Base-by-base conservation (phyloP, 2,888 invertebrate genomes). In the Andrena bicolor region DNA sequence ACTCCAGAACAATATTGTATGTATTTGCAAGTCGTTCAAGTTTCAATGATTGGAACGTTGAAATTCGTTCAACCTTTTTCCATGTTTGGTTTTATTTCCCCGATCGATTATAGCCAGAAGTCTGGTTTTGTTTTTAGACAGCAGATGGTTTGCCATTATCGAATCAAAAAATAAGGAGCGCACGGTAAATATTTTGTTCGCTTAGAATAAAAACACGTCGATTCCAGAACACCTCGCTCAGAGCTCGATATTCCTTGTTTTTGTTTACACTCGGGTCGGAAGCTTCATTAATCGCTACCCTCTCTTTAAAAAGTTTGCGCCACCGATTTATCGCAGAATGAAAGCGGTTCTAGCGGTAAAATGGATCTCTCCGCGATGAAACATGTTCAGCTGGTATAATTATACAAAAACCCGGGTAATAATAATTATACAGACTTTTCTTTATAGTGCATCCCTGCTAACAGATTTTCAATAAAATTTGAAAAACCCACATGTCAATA, bases 271-370 rank as follows among this genome's bases (percentile, higher is more conserved):
- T 73, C 32, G 23, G 58, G 8, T 26, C 51, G 51, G 23, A 63
- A 76, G 68, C 68, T 76, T 68, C 69, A 70, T 76, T 80, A 70
- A 65, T 77, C 64, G 56, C 70, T 35, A 65, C 74, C 60, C 74
- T 60, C 48, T 30, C 4, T 49, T 64, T 70, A 28, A 51, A 63
- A 69, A 65, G 20, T 76, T 65, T 65, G 10, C 68, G 53, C 68
- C 28, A 68, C 23, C 76, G 61, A 63, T 53, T 76, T 63, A 63
- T 61, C 26, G 58, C 10, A 41, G 56, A 77, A 66, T 66, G 66
- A 74, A 77, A 23, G 32, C 35, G 16, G 49, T 58, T 32, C 23
- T 20, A 51, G 49, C 28, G 49, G 23, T 30, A 26, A 66, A 66
- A 65, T 74, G 20, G 49, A 77, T 51, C 72, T 10, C 7, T 0